phyloP scores from a whole-genome alignment of 1,140 invertebrate species.

The Drosophila quadrilineata region DNA sequence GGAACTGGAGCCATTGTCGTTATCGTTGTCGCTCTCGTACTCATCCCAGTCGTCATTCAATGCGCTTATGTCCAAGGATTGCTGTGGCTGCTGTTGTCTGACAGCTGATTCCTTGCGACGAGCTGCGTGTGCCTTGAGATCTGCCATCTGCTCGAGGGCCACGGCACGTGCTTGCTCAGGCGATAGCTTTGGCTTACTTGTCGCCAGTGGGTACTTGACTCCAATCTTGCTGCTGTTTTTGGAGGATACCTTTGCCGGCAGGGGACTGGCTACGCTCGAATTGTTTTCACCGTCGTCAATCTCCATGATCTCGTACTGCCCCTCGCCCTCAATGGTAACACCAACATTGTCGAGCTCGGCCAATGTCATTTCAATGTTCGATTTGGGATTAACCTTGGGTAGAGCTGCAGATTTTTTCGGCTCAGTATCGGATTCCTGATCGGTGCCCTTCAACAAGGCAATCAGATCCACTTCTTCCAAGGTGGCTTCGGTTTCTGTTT shows the following conservation, averaged over 20 bases:
- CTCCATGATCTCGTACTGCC: slow-evolving; percentile 78
- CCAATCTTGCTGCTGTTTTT: slow-evolving; percentile 3
- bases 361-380: slow-evolving; percentile 38
- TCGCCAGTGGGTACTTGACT: not conserved
- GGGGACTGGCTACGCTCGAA: slow-evolving; percentile 7
- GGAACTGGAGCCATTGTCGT: not conserved
- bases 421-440: slow-evolving; percentile 18
- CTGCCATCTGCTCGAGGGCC: slow-evolving; percentile 70
- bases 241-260: not conserved
- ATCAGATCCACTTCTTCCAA: slow-evolving; percentile 74
- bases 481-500: not conserved
- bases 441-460: slow-evolving; percentile 68
- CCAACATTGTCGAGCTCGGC: slow-evolving; percentile 49
- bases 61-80: slow-evolving; percentile 47
- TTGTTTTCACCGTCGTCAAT: slow-evolving; percentile 65
- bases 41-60: slow-evolving; percentile 78
- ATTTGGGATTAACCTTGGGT: slow-evolving; percentile 9
- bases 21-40: slow-evolving; percentile 51
- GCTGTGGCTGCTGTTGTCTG: slow-evolving; percentile 15
- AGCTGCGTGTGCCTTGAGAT: slow-evolving; percentile 35
- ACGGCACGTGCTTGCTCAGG: slow-evolving; percentile 66
- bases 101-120: slow-evolving; percentile 55
- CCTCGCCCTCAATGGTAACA: slow-evolving; percentile 75
- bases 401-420: not conserved
- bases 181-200: slow-evolving; percentile 49